Evolutionary conservation across 2,797 vertebrate genomes (phyloP).

Genomic region (Anas flavirostris): DNA sequence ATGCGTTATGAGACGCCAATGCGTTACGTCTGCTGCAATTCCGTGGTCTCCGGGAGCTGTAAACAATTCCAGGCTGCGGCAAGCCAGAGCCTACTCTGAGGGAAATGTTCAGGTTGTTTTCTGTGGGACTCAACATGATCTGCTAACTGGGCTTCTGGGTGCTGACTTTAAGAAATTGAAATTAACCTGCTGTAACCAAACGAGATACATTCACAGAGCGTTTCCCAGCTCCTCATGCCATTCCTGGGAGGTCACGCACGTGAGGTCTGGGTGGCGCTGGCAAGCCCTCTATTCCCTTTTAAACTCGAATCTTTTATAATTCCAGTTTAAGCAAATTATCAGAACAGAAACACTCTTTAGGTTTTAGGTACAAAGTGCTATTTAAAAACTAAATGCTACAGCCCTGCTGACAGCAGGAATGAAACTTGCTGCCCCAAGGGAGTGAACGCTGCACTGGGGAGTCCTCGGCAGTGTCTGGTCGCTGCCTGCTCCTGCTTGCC

Average conservation of each 20-base stretch:
- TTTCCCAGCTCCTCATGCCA: neutral
- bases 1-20: neutral
- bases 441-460: neutral
- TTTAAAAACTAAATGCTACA: rapidly evolving
- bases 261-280: rapidly evolving
- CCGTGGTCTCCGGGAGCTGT: neutral
- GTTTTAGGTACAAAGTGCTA: neutral
- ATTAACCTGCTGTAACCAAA: neutral
- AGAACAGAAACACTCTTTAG: too few relatives aligned
- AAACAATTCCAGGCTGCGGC: neutral
- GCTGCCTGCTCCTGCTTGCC: neutral
- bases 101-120: neutral
- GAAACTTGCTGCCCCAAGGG: rapidly evolving
- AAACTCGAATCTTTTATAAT: neutral
- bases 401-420: neutral
- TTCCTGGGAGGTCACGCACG: rapidly evolving
- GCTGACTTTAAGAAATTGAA: neutral
- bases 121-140: neutral
- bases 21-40: rapidly evolving
- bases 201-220: rapidly evolving
- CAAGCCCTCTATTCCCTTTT: too few relatives aligned
- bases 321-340: neutral
- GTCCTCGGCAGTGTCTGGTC: rapidly evolving
- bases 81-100: neutral
- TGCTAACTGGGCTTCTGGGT: neutral